phyloP scores from a whole-genome alignment of 2,113 vertebrate species.

The Ciconia boyciana region DNA sequence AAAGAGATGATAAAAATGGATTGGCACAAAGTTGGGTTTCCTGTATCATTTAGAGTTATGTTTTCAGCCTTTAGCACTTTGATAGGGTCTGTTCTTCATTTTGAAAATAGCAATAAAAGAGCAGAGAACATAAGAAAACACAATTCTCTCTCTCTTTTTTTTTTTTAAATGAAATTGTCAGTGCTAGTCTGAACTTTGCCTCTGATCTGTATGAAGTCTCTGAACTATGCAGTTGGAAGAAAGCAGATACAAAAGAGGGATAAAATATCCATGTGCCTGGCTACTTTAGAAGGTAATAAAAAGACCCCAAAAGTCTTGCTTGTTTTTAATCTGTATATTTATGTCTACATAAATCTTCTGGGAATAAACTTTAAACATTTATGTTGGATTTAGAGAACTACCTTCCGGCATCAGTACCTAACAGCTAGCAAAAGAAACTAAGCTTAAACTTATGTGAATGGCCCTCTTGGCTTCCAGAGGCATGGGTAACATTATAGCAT shows the following conservation, averaged over 20 bases:
- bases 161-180: slow-evolving; percentile 37
- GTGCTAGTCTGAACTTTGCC: slow-evolving; percentile 15
- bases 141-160: not conserved
- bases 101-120: slow-evolving; percentile 51
- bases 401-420: not conserved
- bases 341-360: not conserved
- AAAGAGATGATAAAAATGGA: slow-evolving; percentile 52
- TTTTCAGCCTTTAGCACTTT: slow-evolving; percentile 46
- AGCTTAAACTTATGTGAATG: not conserved
- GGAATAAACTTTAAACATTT: slow-evolving; percentile 18
- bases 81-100: slow-evolving; percentile 45
- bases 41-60: slow-evolving; percentile 34
- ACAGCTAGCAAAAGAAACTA: not conserved
- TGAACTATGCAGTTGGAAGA: slow-evolving; percentile 2
- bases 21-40: slow-evolving; percentile 29
- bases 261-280: slow-evolving; percentile 5
- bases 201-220: slow-evolving; percentile 38
- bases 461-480: not conserved
- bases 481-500: not conserved
- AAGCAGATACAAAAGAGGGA: not conserved
- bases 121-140: slow-evolving; percentile 31
- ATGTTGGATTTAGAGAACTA: not conserved
- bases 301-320: not conserved
- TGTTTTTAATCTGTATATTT: slow-evolving; percentile 25
- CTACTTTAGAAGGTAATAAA: slow-evolving; percentile 13